Percentiles rank a stretch among this genome's conserved stretches.
Evolutionary conservation across 1,140 invertebrate species (phyloP).

Genomic region (Mesaphorura yosii): DNA sequence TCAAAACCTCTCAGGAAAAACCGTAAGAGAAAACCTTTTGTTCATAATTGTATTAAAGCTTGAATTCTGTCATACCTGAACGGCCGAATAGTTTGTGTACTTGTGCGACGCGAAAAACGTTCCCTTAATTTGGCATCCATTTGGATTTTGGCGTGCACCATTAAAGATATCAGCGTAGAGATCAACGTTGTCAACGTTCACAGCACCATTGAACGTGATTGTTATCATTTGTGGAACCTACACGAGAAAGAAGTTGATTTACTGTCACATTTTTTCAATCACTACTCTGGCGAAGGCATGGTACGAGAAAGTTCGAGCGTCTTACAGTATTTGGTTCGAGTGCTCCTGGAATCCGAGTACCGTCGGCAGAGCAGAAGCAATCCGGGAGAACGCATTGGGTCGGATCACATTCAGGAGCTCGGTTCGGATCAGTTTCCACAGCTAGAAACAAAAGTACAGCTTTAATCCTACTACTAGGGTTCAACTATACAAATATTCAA

Average conservation of each 20-base stretch:
- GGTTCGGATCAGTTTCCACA: conserved; percentile 75
- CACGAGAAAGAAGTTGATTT: background rate
- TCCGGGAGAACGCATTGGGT: conserved; percentile 78
- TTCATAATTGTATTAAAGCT: background rate
- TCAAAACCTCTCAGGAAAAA: background rate
- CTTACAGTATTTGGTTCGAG: conserved; percentile 58
- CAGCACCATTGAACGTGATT: conserved; percentile 83
- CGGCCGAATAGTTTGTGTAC: conserved; percentile 87
- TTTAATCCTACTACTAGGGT: background rate
- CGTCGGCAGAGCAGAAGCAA: conserved; percentile 87
- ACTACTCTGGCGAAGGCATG: background rate
- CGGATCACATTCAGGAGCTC: conserved; percentile 76
- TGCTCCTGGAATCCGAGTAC: conserved; percentile 72
- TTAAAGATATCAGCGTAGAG: conserved; percentile 83
- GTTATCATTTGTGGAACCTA: conserved; percentile 86
- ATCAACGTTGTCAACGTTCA: conserved; percentile 89
- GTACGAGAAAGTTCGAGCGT: no score
- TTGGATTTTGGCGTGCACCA: conserved; percentile 71
- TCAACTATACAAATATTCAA: no score
- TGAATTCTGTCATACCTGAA: conserved; percentile 41
- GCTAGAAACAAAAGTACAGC: conserved; percentile 42
- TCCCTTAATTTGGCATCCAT: conserved; percentile 82
- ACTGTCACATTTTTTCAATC: background rate
- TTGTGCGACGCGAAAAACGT: conserved; percentile 95
- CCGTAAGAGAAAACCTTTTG: background rate